Evolutionary conservation across 2,888 invertebrate species (phyloP).

Genomic region (Andrena flavipes): DNA sequence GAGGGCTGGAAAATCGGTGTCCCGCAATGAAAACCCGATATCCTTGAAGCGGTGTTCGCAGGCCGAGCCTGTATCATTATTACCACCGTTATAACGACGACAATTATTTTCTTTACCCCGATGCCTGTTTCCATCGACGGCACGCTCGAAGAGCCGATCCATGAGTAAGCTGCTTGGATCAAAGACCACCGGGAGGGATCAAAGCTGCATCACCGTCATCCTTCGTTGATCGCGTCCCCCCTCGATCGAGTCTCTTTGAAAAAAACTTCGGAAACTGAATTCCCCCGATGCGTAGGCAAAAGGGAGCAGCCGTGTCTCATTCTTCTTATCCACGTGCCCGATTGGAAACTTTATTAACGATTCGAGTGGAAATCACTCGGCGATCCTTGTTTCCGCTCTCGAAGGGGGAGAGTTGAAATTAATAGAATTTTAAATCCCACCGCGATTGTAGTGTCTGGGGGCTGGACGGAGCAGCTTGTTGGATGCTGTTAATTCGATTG

Average conservation of each 20-base stretch:
- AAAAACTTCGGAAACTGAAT: slow-evolving; percentile 55
- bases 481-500: slow-evolving; percentile 25
- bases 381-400: background rate
- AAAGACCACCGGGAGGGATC: slow-evolving; percentile 57
- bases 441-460: background rate
- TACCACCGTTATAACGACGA: slow-evolving; percentile 55
- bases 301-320: background rate
- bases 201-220: slow-evolving; percentile 56
- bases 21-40: slow-evolving; percentile 59
- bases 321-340: background rate
- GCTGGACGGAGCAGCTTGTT: background rate
- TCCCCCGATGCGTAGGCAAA: slow-evolving; percentile 24
- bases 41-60: slow-evolving; percentile 55
- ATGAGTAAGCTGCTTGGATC: slow-evolving; percentile 44
- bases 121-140: slow-evolving; percentile 13
- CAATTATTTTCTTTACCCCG: slow-evolving; percentile 59
- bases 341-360: background rate
- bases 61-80: slow-evolving; percentile 51
- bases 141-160: slow-evolving; percentile 34
- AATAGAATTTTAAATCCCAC: background rate
- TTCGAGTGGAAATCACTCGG: background rate
- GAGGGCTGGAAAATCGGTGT: slow-evolving; percentile 50
- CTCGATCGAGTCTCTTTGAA: slow-evolving; percentile 9
- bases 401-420: background rate
- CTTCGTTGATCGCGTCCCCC: slow-evolving; percentile 56